Evolutionary conservation across 2,888 invertebrate species (phyloP).

Genomic region (Meghimatium bilineatum): DNA sequence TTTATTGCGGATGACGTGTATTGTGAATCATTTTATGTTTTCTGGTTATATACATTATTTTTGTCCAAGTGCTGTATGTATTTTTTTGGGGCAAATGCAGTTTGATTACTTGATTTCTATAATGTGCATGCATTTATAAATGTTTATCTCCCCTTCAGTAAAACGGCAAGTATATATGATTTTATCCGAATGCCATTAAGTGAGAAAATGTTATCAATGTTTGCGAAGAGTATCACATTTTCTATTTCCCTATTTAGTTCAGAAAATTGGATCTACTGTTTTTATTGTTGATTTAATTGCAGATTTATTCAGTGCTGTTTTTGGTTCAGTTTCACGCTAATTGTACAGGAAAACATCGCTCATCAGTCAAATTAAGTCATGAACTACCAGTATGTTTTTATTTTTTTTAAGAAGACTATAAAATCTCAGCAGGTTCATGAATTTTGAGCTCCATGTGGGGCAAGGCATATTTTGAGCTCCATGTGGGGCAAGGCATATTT

Average conservation of each 20-base stretch:
- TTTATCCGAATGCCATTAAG: too few relatives aligned
- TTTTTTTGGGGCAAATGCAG: too few relatives aligned
- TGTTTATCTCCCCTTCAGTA: not conserved
- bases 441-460: not conserved
- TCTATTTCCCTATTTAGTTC: not conserved
- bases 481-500: not conserved
- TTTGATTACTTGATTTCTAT: not conserved
- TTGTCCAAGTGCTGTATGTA: not conserved
- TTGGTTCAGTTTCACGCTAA: too few relatives aligned
- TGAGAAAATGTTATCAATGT: too few relatives aligned
- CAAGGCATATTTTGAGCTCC: not conserved
- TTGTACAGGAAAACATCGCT: not conserved
- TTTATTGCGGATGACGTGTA: not conserved
- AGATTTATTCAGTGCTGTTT: too few relatives aligned
- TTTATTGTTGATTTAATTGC: not conserved
- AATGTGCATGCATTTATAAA: not conserved
- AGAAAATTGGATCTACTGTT: not conserved
- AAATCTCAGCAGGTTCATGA: not conserved
- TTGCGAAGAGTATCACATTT: too few relatives aligned
- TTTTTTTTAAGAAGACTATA: not conserved
- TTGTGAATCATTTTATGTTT: slow-evolving; percentile 12
- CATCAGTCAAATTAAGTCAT: not conserved
- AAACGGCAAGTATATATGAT: not conserved
- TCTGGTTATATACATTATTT: not conserved
- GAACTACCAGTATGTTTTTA: not conserved